phyloP scores from a whole-genome alignment of 37 sponge, comb jelly and placozoan genomes.

The Mnemiopsis leidyi region DNA sequence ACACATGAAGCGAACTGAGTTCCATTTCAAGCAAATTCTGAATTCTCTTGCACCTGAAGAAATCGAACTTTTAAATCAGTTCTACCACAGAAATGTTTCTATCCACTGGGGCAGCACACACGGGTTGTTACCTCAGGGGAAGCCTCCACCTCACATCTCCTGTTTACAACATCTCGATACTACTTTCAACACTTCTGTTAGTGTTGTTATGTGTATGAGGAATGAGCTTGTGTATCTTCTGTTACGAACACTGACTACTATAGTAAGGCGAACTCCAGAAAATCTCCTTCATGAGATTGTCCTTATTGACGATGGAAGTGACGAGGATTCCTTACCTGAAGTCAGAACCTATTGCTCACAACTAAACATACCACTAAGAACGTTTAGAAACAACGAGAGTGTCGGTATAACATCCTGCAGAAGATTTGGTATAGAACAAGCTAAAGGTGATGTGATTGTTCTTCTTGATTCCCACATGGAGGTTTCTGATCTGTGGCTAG shows the following conservation, averaged over 20 bases:
- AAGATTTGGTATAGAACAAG: neutral
- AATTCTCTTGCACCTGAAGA: neutral
- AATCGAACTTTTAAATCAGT: neutral
- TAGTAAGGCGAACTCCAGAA: neutral
- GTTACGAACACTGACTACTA: neutral
- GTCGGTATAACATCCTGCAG: constrained; percentile 9
- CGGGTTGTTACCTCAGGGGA: neutral
- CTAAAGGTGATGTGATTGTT: neutral
- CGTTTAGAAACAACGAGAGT: neutral
- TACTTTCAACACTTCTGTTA: neutral
- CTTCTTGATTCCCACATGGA: constrained; percentile 22
- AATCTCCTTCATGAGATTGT: neutral
- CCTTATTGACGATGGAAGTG: neutral
- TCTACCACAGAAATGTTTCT: neutral
- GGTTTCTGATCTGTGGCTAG: constrained; percentile 18
- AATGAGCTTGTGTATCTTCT: neutral
- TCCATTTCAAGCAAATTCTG: too few species aligned
- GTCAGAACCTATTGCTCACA: neutral
- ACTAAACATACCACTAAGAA: neutral
- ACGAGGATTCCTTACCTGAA: neutral
- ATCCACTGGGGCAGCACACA: constrained; percentile 11
- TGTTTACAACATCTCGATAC: neutral
- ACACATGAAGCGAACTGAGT: neutral
- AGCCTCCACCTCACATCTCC: neutral
- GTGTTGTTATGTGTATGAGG: neutral